These are phyloP conservation scores for Dipodomys spectabilis DNA, from an alignment of 2,113 vertebrate species.

Conservation along the genomic window DNA sequence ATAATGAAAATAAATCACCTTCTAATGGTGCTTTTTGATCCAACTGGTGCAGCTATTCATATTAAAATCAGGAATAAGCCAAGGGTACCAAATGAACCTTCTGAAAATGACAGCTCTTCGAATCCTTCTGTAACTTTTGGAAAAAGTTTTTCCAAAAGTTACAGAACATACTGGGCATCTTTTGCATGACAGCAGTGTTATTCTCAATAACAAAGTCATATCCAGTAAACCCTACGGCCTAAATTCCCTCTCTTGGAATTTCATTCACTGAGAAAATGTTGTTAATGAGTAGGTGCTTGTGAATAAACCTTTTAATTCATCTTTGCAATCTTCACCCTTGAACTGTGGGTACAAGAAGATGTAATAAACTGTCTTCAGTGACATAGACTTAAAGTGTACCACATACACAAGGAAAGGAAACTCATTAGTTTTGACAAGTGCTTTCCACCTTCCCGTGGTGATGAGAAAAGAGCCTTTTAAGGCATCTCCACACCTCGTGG, in stretches of 20 bases:
- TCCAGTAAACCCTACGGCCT: not conserved
- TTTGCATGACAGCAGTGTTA: not conserved
- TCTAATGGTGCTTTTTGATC: not conserved
- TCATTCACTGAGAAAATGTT: not conserved
- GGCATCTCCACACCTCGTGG: not conserved
- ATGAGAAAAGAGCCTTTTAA: not conserved
- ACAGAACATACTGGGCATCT: not conserved
- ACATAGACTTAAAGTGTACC: not conserved
- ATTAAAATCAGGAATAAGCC: not conserved
- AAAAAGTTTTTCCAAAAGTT: not conserved
- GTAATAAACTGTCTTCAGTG: not conserved
- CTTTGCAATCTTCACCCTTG: not conserved
- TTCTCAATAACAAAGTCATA: not conserved
- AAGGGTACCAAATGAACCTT: not conserved
- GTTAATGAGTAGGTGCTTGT: accelerated
- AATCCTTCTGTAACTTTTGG: not conserved
- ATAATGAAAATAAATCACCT: not conserved
- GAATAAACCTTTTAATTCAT: not conserved
- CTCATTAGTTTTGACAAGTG: not conserved
- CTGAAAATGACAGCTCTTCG: slow-evolving; percentile 11
- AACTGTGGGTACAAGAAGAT: not conserved
- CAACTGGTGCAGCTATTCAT: not conserved
- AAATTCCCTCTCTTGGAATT: not conserved
- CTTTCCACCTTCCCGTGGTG: not conserved
- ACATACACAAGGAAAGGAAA: not conserved